Base-by-base conservation (phyloP, 2,113 vertebrate genomes). In the Holacanthus passer region DNA sequence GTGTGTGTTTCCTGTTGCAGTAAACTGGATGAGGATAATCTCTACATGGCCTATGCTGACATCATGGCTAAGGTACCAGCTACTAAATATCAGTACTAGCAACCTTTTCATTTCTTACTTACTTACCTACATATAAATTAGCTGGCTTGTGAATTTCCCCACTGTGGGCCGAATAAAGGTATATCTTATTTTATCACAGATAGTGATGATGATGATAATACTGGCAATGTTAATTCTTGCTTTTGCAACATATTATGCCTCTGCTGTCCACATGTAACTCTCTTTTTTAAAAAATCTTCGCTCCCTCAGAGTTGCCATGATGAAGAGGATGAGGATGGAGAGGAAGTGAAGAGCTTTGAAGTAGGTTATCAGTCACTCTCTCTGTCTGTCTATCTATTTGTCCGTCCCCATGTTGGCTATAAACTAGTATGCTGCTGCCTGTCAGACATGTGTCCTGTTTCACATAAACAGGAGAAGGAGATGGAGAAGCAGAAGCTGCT, bases 401-500 rank as follows among this genome's bases (percentile, higher is more conserved):
- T 24, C 5, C 2, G 2, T 69, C 22, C 2, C 41, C 2, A 11
- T 9, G 1, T n/a, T 9, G n/a, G 5, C 32, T n/a, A 5, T 37
- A 19, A 52, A 53, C 7, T 17, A 3, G 4, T 5, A 4, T 20
- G 7, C 17, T 17, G 10, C 56, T 17, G 20, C 71, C 55, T 37
- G 27, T 63, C 48, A 67, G 5, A 66, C 12, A 22, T 22, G 41
- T 50, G 5, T 55, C 13, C 6, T 68, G 10, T 83, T 74, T 74
- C 2, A 11, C 19, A 3, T 35, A 3, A 69, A 50, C 84, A 99
- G 98, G 98, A 99, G 90, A 99, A 99, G 55, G 98, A 99, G 93
- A 99, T 99, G 98, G 98, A 99, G 93, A 99, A 99, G 86, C 98
- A 99, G 91, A 99, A 99, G 88, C 95, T 99, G 79, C 92, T 99